phyloP scores from a whole-genome alignment of 2,888 invertebrate species.

The Chalcosyrphus nemorum region DNA sequence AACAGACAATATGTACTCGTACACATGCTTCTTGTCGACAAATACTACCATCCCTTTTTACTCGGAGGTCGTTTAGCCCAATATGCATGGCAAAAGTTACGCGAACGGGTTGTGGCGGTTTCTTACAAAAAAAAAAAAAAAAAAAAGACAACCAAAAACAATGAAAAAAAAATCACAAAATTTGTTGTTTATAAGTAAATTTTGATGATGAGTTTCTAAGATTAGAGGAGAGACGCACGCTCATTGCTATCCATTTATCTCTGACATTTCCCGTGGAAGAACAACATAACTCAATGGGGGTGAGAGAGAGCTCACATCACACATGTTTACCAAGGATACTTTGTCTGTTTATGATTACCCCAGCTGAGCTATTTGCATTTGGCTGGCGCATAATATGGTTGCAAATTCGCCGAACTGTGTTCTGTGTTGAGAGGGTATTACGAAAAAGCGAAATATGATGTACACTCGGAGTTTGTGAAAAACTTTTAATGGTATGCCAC shows the following conservation, averaged over 20 bases:
- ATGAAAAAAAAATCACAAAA: not conserved
- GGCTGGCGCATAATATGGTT: conserved; percentile 4
- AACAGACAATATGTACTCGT: conserved; percentile 51
- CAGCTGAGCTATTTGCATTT: not conserved
- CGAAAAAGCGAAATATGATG: not conserved
- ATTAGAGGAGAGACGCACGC: not conserved
- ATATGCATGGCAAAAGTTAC: conserved; percentile 13
- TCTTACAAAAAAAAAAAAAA: not conserved
- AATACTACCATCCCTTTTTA: conserved; percentile 12
- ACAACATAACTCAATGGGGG: too few species aligned
- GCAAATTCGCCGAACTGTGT: not conserved
- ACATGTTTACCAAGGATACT: conserved; percentile 4
- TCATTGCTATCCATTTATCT: conserved; percentile 23
- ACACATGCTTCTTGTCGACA: conserved; percentile 24
- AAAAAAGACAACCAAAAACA: not conserved
- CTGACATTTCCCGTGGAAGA: conserved; percentile 28
- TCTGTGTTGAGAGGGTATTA: not conserved
- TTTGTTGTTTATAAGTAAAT: conserved; percentile 35
- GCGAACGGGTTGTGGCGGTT: conserved; percentile 9
- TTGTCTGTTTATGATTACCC: conserved; percentile 21
- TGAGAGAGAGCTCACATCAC: conserved; percentile 2
- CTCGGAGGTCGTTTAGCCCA: not conserved
- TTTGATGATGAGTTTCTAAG: conserved; percentile 41
- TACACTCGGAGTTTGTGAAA: not conserved
- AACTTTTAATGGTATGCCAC: conserved; percentile 9